Base-by-base conservation (phyloP, 2,113 vertebrate species). In the Macaca mulatta region DNA sequence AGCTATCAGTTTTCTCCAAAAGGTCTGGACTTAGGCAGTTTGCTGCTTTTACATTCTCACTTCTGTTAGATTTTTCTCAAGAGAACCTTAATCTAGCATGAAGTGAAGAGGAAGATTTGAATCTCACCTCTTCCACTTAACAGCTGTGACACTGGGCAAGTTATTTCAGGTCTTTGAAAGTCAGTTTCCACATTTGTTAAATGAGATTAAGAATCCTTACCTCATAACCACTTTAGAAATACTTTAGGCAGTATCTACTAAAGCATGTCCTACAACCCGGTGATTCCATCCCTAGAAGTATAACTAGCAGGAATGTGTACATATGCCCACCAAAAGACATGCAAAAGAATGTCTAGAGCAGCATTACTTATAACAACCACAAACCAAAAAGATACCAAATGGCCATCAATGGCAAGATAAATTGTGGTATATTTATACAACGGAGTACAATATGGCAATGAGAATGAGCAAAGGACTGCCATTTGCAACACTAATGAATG, bases 61-160 rank as follows among this genome's bases (percentile, higher is more conserved):
- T 90, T 82, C 30, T 92, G 30, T 67, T 80, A 18, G 4, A 35
- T 84, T 86, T 95, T 95, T 95, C 77, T 93, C n/a, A 40, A 59
- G 52, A 40, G 17, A 45, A 45, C 40, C 22, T 81, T 30, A 23
- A 23, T 32, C 3, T 16, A 48, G 17, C 52, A 8, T 64, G 81
- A 85, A 88, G 16, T 20, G 77, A 74, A 93, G 70, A 80, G n/a
- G 32, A 69, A 32, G 35, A 6, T 22, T 75, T 90, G 77, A 80
- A 70, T 50, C 18, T 10, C 0, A 0, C 17, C 57, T 64, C 43
- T 88, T 89, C 72, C 50, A 20, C 14, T 13, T 52, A 27, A 32
- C 7, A 77, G 30, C 72, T 78, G 16, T 50, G 72, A 79, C 78
- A 23, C 72, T 38, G 48, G 52, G 57, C 11, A 45, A 82, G 74